Percentiles rank a stretch among this genome's conserved stretches.
Evolutionary conservation across 2,888 invertebrate genomes (phyloP).

Genomic region (Dryobotodes eremita): DNA sequence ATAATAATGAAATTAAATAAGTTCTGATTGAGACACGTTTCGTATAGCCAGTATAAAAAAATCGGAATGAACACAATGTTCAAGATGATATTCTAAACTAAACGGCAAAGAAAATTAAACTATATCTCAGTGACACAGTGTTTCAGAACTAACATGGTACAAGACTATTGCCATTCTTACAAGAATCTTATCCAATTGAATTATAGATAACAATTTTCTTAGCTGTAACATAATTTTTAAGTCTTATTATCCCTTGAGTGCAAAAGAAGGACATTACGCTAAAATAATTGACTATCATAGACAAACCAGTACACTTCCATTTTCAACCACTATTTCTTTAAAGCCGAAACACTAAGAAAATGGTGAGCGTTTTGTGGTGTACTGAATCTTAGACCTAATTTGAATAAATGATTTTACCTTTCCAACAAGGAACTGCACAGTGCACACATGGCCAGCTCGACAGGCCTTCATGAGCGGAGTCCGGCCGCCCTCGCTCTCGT

Average conservation of each 20-base stretch:
- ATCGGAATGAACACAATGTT: neutral
- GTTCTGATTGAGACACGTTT: neutral
- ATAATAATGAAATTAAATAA: too few species aligned
- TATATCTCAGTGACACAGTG: neutral
- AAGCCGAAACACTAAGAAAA: neutral
- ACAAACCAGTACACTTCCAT: neutral
- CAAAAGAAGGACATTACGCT: neutral
- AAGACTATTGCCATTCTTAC: neutral
- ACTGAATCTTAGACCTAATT: too few species aligned
- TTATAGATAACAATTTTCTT: too few species aligned
- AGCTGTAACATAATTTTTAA: neutral
- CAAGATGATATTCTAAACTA: neutral
- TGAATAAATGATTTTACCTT: constrained; percentile 85
- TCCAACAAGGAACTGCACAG: constrained; percentile 98
- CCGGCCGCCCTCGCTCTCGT: constrained; percentile 98
- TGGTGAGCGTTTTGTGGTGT: neutral
- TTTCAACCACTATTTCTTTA: neutral
- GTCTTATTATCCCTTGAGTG: too few species aligned
- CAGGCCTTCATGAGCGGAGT: constrained; percentile 99
- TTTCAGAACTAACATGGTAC: neutral
- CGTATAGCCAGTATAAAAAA: neutral
- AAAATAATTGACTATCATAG: neutral
- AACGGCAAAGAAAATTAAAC: neutral
- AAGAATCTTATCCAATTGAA: neutral
- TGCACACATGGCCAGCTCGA: constrained; percentile 98